phyloP scores from a whole-genome alignment of 2,888 invertebrate genomes.

The Nemapogon koenigi region DNA sequence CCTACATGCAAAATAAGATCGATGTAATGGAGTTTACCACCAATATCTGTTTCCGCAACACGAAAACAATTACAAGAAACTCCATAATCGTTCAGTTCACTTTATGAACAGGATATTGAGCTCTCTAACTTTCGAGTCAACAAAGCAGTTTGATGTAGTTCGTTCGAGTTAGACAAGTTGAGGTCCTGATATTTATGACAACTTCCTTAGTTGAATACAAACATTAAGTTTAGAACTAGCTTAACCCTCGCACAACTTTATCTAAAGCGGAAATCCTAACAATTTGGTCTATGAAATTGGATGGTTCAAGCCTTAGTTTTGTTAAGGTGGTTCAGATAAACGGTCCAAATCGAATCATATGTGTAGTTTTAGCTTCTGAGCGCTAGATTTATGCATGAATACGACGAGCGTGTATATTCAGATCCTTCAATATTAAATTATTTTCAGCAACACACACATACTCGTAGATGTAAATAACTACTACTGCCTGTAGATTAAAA shows the following conservation, averaged over 20 bases:
- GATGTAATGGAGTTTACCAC: too few relatives aligned
- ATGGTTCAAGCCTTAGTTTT: conserved; percentile 17
- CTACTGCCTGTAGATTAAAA: too few relatives aligned
- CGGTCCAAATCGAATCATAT: too few relatives aligned
- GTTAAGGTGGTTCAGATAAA: too few relatives aligned
- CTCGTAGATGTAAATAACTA: too few relatives aligned
- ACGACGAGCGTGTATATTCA: too few relatives aligned
- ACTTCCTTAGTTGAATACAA: conserved; percentile 42
- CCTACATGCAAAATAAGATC: too few relatives aligned
- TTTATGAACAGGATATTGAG: conserved; percentile 37
- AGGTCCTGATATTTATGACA: conserved; percentile 49
- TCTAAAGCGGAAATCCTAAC: conserved; percentile 41
- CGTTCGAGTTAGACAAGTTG: conserved; percentile 39
- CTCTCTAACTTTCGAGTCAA: conserved; percentile 40
- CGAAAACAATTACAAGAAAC: conserved; percentile 19
- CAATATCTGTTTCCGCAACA: neutral
- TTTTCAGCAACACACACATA: too few relatives aligned
- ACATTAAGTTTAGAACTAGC: conserved; percentile 49
- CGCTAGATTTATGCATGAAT: too few relatives aligned
- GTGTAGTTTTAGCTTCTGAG: too few relatives aligned
- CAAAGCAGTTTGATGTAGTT: conserved; percentile 49
- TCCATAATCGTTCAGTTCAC: conserved; percentile 31
- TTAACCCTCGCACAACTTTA: conserved; percentile 43
- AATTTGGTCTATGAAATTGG: conserved; percentile 36
- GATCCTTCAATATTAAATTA: too few relatives aligned